Evolutionary conservation across 2,797 vertebrate genomes (phyloP), one percentile per base, ranked within the genome.

Genomic region (Tinamus major): DNA sequence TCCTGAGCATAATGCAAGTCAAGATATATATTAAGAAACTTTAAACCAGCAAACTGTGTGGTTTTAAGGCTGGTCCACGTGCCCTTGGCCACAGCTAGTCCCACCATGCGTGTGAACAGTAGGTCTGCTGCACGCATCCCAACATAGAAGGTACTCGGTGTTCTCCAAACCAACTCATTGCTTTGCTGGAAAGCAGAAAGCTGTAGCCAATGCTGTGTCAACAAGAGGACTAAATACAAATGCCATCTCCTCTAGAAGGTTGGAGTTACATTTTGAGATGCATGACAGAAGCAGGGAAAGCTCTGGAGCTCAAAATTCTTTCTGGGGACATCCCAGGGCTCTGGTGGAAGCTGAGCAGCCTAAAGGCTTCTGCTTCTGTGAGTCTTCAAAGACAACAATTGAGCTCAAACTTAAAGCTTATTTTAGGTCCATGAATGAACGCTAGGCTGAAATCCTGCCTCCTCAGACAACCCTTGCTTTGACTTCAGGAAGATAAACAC

Each of bases 351-450:
- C 16, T 19, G n/a, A 79, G 15, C 19, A 75, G n/a, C 13, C 21
- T 2, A 3, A 10, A 6, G 71, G 11, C 13, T 92, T 18, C 13
- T 44, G 49, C 23, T 79, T 17, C 6, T 49, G 31, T 2, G 4
- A 13, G 8, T 70, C 46, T 84, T 72, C 1, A 0, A 71, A 46
- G 1, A 13, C 16, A 18, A 48, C 41, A 26, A 17, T 55, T 44
- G 37, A 53, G 89, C 77, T 85, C 18, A 23, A 53, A 77, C 61
- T 79, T 74, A 58, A 88, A 71, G 8, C 31, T 80, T 44, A 33
- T 33, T 49, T 92, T 75, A 53, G 35, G 71, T 75, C 44, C 37
- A 44, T 68, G 71, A 91, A 92, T 61, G 63, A 93, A 59, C 9
- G 24, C 7, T 48, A 19, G 58, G 49, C 56, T 77, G 77, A 77